Evolutionary conservation across 2,113 vertebrate species (phyloP).

Genomic region (Lamprotornis superbus): DNA sequence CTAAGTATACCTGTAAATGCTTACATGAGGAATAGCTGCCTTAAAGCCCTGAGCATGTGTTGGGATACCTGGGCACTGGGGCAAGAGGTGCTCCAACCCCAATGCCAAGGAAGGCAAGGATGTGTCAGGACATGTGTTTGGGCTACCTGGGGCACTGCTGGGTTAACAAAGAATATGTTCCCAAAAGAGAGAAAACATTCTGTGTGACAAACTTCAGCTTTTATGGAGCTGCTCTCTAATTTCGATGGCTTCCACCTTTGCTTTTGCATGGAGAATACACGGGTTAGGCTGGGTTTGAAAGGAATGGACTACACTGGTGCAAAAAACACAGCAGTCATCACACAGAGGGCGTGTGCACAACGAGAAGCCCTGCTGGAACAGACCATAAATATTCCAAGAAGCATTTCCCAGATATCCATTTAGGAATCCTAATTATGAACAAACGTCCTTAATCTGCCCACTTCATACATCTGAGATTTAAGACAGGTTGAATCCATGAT

Average conservation of each 20-base stretch:
- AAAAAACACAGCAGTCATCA: not conserved
- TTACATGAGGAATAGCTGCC: not conserved
- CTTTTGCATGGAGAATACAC: not conserved
- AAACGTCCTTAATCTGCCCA: constrained; percentile 41
- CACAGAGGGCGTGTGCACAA: not conserved
- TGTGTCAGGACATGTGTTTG: not conserved
- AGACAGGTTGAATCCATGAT: constrained; percentile 2
- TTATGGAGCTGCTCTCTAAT: not conserved
- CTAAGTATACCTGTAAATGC: not conserved
- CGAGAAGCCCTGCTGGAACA: not conserved
- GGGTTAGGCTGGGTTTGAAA: not conserved
- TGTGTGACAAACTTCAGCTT: not conserved
- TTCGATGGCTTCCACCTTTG: not conserved
- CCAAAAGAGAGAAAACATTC: not conserved
- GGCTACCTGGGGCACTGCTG: not conserved
- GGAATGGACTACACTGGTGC: not conserved
- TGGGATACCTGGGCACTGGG: not conserved
- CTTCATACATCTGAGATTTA: constrained; percentile 18
- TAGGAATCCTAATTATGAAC: constrained; percentile 29
- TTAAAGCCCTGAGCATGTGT: not conserved
- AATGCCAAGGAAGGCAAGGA: not conserved
- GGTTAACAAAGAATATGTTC: not conserved
- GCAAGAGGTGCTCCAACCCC: not conserved
- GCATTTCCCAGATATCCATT: constrained; percentile 10
- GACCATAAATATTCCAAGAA: constrained; percentile 21